A percentile compares a stretch with the other conserved stretches of the same genome.
These are phyloP conservation scores for Cenopis cana DNA, from an alignment of 2,888 invertebrate species.

Conservation along the genomic window DNA sequence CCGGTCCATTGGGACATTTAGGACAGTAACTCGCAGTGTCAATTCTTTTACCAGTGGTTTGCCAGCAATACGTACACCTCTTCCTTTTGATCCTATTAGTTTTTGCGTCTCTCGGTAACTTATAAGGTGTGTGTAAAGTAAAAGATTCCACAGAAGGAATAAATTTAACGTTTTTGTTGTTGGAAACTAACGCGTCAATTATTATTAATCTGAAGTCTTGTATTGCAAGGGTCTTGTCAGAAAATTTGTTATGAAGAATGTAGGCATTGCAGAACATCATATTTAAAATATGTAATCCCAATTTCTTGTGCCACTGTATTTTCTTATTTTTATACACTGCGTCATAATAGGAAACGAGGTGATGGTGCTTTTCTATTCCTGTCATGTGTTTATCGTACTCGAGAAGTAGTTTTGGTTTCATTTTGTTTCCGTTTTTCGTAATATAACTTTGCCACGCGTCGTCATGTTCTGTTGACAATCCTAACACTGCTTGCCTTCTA, in stretches of 20 bases:
- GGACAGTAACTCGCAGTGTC: conserved; percentile 38
- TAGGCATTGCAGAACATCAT: conserved; percentile 38
- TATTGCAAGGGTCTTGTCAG: conserved; percentile 9
- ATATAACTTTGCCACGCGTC: conserved; percentile 19
- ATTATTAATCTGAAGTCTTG: conserved; percentile 27
- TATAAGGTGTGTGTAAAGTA: conserved; percentile 35
- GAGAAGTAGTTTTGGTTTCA: conserved; percentile 19
- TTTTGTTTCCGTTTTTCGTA: conserved; percentile 16
- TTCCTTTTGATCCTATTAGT: conserved; percentile 35
- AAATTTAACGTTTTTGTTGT: conserved; percentile 10
- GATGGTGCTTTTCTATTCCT: conserved; percentile 34
- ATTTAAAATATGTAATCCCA: conserved; percentile 29
- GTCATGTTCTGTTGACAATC: conserved; percentile 34
- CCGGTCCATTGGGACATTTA: conserved; percentile 34
- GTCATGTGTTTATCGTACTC: conserved; percentile 31
- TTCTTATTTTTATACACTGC: conserved; percentile 25
- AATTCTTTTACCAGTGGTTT: conserved; percentile 24
- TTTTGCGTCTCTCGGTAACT: conserved; percentile 34
- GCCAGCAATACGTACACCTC: conserved; percentile 34
- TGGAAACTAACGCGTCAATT: conserved; percentile 25
- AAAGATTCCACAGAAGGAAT: background rate
- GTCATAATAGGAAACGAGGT: conserved; percentile 15
- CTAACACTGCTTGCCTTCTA: conserved; percentile 9
- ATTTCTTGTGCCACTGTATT: conserved; percentile 25
- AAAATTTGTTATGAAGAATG: conserved; percentile 18